These are phyloP conservation scores for Lepeophtheirus salmonis DNA, from an alignment of 1,140 invertebrate genomes.

Conservation along the genomic window DNA sequence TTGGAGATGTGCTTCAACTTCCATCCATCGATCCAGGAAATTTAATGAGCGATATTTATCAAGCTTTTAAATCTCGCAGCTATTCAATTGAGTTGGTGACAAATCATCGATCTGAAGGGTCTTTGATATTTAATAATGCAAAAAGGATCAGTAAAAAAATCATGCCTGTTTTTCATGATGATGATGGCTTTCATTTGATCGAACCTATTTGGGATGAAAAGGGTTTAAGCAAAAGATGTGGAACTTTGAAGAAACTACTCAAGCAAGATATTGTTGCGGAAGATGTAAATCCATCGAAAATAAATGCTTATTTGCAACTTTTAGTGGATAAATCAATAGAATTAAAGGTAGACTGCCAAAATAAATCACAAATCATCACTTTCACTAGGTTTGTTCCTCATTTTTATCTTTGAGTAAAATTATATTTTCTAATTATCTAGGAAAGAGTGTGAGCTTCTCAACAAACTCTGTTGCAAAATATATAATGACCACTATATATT, in stretches of 20 bases:
- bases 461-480: background rate
- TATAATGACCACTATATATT: background rate
- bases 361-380: background rate
- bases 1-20: background rate
- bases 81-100: background rate
- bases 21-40: constrained; percentile 1
- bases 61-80: background rate
- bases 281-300: background rate
- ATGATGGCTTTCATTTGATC: background rate
- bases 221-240: background rate
- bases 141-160: background rate
- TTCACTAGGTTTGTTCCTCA: background rate
- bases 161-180: background rate
- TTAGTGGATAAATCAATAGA: background rate
- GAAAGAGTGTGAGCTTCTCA: background rate
- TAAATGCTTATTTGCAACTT: background rate
- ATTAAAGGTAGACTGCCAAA: background rate
- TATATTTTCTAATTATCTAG: background rate
- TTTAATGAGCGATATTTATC: background rate
- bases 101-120: background rate
- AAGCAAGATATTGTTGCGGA: too few species aligned
- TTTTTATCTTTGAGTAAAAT: background rate
- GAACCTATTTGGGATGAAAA: background rate
- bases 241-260: too few species aligned
- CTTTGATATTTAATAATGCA: background rate